Conservation (phyloP, 2,888 invertebrate genomes). For the Tetrapedia diversipes region DNA sequence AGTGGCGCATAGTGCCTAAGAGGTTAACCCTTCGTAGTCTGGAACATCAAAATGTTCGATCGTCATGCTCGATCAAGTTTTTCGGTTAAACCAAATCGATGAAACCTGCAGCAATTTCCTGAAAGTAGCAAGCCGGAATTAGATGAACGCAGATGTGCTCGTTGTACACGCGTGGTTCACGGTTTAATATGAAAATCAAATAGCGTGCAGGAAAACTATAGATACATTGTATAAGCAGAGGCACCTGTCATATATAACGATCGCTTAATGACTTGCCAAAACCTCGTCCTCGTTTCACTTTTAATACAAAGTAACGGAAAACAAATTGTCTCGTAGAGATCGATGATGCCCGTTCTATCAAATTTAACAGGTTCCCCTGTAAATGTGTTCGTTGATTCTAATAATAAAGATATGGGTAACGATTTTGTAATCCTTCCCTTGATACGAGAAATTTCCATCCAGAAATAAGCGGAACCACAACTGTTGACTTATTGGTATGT, state of each 20-base stretch:
- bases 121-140: slow-evolving; percentile 53
- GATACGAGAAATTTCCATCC: background rate
- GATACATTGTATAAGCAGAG: too few relatives aligned
- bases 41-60: background rate
- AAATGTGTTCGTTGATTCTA: too few relatives aligned
- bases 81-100: slow-evolving; percentile 55
- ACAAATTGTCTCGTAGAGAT: slow-evolving; percentile 9
- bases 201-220: slow-evolving; percentile 44
- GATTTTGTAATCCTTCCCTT: too few relatives aligned
- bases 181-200: slow-evolving; percentile 68
- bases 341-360: background rate
- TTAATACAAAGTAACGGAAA: slow-evolving; percentile 23
- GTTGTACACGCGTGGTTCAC: slow-evolving; percentile 64
- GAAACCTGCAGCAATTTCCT: slow-evolving; percentile 66
- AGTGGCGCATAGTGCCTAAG: too few relatives aligned
- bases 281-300: slow-evolving; percentile 51
- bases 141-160: slow-evolving; percentile 70
- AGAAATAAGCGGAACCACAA: background rate
- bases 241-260: slow-evolving; percentile 71
- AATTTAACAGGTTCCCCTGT: slow-evolving; percentile 3
- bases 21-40: slow-evolving; percentile 35
- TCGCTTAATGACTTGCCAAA: slow-evolving; percentile 72
- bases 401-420: too few relatives aligned
- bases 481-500: too few relatives aligned
- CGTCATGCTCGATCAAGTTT: slow-evolving; percentile 55